Evolutionary conservation across 2,888 invertebrate genomes (phyloP).

Genomic region (Bimastos eiseni): DNA sequence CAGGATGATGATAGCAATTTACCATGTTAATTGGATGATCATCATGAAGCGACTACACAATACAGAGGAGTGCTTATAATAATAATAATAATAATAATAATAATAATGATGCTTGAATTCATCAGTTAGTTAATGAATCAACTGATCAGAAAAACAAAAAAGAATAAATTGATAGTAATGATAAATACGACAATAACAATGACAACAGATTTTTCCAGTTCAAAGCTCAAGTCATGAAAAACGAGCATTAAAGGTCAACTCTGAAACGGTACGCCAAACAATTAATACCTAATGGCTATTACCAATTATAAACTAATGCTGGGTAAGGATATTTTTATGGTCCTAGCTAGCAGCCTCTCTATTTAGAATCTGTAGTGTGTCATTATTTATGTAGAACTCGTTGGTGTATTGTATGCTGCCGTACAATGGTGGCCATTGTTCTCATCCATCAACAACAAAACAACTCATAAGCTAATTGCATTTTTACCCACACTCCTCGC

Average conservation of each 20-base stretch:
- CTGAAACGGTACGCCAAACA: neutral
- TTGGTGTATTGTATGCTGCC: neutral
- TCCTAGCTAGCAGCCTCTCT: neutral
- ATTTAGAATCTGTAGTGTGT: neutral
- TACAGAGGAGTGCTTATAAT: neutral
- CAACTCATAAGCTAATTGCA: neutral
- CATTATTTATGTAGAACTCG: neutral
- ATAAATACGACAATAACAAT: neutral
- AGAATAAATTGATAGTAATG: neutral
- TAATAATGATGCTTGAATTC: neutral
- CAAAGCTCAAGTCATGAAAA: neutral
- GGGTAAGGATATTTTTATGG: neutral
- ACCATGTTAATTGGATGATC: neutral
- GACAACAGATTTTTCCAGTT: neutral
- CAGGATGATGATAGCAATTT: neutral
- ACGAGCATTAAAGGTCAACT: neutral
- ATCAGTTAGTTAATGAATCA: neutral
- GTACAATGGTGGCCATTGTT: neutral
- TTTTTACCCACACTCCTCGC: neutral
- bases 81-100: neutral
- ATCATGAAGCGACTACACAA: neutral
- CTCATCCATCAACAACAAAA: neutral
- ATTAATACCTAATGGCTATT: neutral
- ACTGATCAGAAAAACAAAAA: neutral
- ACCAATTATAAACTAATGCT: neutral